Evolutionary conservation across 2,888 invertebrate genomes (phyloP), one percentile per base, ranked within the genome.

Genomic region (Pseudococcus longispinus): DNA sequence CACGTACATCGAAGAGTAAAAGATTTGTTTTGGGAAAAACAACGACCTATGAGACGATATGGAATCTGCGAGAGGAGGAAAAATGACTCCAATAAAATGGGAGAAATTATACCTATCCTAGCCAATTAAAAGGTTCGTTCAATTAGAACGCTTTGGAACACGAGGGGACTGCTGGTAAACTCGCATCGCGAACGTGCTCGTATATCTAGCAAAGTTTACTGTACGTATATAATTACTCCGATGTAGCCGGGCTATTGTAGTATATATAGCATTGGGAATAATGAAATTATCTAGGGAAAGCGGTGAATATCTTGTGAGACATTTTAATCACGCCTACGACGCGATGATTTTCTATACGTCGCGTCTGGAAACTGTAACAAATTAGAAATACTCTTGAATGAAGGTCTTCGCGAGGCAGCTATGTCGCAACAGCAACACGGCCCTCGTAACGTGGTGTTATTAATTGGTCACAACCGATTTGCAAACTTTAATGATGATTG

Each of bases 401-500:
- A 80, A 80, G 77, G 77, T 80, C 70, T 29, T 70, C 20, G n/a
- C 37, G 20, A 80, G 20, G 77, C 74, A 29, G 13, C 77, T 11
- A 42, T 80, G 77, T 42, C 42, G 77, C 29, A 80, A 74, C 20
- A 65, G 77, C 29, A 80, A 37, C 60, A 60, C 20, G 20, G n/a
- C 5, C 18, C 29, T 80, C 77, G 77, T 42, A 80, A 80, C 42
- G 42, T 42, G 20, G 42, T n/a, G 32, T 80, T 80, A 80, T 20
- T 42, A 80, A 80, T 42, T 80, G 26, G 77, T 80, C 42, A 80
- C 77, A 80, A 80, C 42, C 42, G 74, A 74, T 74, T 74, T 74
- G 60, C 60, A 15, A 60, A 60, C 9, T 60, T 60, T 60, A 60
- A 60, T 23, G 11, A 60, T 23, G 20, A 60, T 23, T 60, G 23